Evolutionary conservation across 2,797 vertebrate genomes (phyloP).

Genomic region (Neomorphus geoffroyi): DNA sequence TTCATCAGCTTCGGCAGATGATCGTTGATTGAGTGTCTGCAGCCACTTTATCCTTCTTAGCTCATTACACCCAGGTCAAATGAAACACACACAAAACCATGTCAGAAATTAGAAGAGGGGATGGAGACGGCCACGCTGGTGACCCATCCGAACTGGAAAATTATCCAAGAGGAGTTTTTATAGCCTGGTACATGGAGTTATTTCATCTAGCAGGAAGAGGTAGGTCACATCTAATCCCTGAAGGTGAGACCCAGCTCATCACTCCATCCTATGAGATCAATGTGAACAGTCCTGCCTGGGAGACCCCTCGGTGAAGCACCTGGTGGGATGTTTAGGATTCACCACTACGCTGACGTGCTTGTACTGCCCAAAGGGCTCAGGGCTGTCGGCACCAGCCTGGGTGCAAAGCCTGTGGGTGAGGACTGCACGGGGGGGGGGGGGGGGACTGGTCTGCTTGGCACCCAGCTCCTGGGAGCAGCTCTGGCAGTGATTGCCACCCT

Average conservation of each 20-base stretch:
- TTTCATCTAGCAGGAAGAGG: background rate
- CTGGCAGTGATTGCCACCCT: background rate
- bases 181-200: background rate
- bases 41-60: slow-evolving; percentile 7
- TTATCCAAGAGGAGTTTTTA: slow-evolving; percentile 18
- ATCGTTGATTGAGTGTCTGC: slow-evolving; percentile 58
- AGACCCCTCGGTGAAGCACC: background rate
- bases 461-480: background rate
- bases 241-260: slow-evolving; percentile 11
- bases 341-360: background rate
- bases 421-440: background rate
- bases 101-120: background rate
- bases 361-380: background rate
- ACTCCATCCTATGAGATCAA: background rate
- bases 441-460: background rate
- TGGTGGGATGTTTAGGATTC: background rate
- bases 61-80: slow-evolving; percentile 60
- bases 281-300: background rate
- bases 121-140: background rate
- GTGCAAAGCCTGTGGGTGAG: background rate
- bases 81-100: background rate
- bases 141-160: slow-evolving; percentile 42
- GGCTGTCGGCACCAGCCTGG: too few relatives aligned
- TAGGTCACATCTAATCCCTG: slow-evolving; percentile 8
- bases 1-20: slow-evolving; percentile 49